Evolutionary conservation across 2,888 invertebrate genomes (phyloP).

Genomic region (Escarpia spicata): DNA sequence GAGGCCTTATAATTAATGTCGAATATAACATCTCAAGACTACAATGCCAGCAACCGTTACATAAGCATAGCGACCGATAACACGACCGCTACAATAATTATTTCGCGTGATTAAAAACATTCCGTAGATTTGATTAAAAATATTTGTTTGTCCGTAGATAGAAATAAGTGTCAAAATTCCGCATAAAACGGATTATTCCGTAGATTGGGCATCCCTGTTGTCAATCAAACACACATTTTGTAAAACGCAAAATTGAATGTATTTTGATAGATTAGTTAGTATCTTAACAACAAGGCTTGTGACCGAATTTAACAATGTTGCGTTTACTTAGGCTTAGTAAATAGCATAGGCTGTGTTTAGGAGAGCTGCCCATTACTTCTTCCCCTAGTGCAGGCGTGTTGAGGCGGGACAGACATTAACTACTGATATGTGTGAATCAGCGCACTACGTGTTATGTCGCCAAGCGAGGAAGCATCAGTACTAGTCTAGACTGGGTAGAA

Average conservation of each 20-base stretch:
- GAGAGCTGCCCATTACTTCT: background rate
- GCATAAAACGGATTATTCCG: too few relatives aligned
- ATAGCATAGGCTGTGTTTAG: background rate
- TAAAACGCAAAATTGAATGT: background rate
- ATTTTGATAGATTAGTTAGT: background rate
- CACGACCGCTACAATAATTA: too few relatives aligned
- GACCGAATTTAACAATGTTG: background rate
- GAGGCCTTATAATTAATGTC: too few relatives aligned
- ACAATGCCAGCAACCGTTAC: too few relatives aligned
- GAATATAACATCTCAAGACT: too few relatives aligned
- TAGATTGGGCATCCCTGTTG: background rate
- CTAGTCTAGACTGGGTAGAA: background rate
- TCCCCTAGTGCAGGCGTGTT: background rate
- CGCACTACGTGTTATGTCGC: background rate
- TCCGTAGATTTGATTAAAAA: too few relatives aligned
- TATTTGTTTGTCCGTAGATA: too few relatives aligned
- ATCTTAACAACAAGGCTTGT: background rate
- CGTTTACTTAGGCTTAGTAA: background rate
- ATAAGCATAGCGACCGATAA: too few relatives aligned
- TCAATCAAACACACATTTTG: background rate
- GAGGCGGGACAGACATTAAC: background rate
- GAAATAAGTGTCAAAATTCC: too few relatives aligned
- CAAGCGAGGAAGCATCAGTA: background rate
- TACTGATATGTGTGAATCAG: background rate
- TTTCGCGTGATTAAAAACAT: too few relatives aligned